Evolutionary conservation across 64 coral and sea anemone species (phyloP).

Genomic region (Catalaphyllia jardinei): DNA sequence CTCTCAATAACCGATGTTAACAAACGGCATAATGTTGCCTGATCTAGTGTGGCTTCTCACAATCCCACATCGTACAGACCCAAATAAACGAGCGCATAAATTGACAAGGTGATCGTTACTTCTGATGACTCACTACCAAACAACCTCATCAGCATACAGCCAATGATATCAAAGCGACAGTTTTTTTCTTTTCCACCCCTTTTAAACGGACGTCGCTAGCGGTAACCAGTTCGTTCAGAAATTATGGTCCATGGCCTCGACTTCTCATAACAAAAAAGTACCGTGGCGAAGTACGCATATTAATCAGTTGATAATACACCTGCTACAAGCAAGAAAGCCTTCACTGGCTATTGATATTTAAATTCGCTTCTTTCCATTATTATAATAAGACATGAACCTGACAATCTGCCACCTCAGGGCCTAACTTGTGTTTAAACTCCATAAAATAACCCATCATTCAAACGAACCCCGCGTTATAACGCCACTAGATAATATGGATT

Average conservation of each 20-base stretch:
- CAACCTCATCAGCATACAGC: slow-evolving; percentile 16
- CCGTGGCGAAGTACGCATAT: slow-evolving; percentile 31
- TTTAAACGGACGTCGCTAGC: slow-evolving; percentile 32
- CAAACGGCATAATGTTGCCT: neutral
- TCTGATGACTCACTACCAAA: neutral
- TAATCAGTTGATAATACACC: slow-evolving; percentile 60
- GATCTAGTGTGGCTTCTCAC: neutral
- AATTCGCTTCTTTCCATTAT: slow-evolving; percentile 45
- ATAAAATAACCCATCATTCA: neutral
- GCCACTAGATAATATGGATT: neutral
- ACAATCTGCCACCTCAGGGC: slow-evolving; percentile 30
- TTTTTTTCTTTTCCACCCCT: neutral
- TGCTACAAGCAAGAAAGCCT: slow-evolving; percentile 31
- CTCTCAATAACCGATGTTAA: slow-evolving; percentile 19
- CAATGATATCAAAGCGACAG: slow-evolving; percentile 1
- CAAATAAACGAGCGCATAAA: slow-evolving; percentile 7
- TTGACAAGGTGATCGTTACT: neutral
- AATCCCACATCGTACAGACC: slow-evolving; percentile 10
- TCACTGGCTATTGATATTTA: slow-evolving; percentile 64
- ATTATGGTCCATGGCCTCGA: slow-evolving; percentile 25
- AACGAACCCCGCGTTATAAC: neutral
- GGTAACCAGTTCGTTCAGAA: slow-evolving; percentile 41
- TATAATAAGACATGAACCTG: slow-evolving; percentile 36
- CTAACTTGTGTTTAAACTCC: slow-evolving; percentile 30
- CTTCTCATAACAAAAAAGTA: slow-evolving; percentile 39